Conservation (phyloP, 1,140 invertebrate species). For the Ephestia elutella region DNA sequence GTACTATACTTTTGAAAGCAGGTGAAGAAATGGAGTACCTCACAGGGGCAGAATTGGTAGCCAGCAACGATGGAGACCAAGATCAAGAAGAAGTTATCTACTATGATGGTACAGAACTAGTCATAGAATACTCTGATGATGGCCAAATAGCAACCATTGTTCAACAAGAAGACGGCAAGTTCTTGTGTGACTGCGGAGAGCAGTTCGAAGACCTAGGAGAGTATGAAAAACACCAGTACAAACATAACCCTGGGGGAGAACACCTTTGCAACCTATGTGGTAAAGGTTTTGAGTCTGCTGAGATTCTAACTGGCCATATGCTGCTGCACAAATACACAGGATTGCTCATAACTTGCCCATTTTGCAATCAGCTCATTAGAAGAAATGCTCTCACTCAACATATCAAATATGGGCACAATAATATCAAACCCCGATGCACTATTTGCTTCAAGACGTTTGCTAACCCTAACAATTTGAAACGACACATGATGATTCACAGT, state of each 20-base stretch:
- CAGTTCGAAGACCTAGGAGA: constrained; percentile 55
- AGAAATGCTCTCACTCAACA: constrained; percentile 69
- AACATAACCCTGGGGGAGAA: constrained; percentile 63
- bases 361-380: constrained; percentile 64
- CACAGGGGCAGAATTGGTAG: constrained; percentile 35
- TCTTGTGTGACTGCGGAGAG: constrained; percentile 68
- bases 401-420: constrained; percentile 70
- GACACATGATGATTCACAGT: constrained; percentile 77
- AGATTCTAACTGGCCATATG: constrained; percentile 80
- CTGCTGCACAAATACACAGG: constrained; percentile 71
- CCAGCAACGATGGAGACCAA: constrained; percentile 37
- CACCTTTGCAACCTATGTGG: constrained; percentile 69
- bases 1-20: constrained; percentile 51
- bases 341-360: constrained; percentile 64
- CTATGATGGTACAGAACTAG: constrained; percentile 60
- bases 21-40: constrained; percentile 47
- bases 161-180: constrained; percentile 64
- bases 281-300: constrained; percentile 77
- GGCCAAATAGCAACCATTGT: constrained; percentile 57
- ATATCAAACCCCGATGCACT: constrained; percentile 70
- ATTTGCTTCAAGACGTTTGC: constrained; percentile 76
- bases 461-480: constrained; percentile 75
- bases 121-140: constrained; percentile 66
- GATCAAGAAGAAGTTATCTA: constrained; percentile 61
- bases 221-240: constrained; percentile 62